Percentiles rank a stretch among this genome's conserved stretches.
Conservation (phyloP, 2,888 invertebrate genomes). For the Boloria selene region DNA sequence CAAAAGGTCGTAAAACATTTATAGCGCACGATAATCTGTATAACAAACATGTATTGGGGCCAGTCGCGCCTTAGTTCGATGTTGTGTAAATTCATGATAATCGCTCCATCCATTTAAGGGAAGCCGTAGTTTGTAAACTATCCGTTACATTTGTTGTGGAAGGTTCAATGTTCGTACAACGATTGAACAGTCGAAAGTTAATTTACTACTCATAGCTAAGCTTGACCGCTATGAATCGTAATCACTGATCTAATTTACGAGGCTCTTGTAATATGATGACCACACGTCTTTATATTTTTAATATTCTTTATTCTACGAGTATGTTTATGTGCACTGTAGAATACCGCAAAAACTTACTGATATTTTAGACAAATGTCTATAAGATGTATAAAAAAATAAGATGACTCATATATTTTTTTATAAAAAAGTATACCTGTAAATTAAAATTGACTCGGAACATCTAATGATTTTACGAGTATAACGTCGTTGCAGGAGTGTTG, state of each 20-base stretch:
- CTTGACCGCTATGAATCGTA: constrained; percentile 14
- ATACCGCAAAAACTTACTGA: too few species aligned
- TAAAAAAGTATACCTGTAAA: too few species aligned
- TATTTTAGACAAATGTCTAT: too few species aligned
- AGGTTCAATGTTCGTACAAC: constrained; percentile 57
- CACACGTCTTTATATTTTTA: background rate
- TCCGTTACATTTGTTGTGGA: constrained; percentile 53
- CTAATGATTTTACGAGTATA: constrained; percentile 7
- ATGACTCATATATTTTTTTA: too few species aligned
- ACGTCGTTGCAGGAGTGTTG: constrained; percentile 35
- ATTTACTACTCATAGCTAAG: constrained; percentile 49
- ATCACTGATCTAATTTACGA: constrained; percentile 11
- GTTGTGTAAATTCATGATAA: constrained; percentile 59
- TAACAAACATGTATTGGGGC: constrained; percentile 39
- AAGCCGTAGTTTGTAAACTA: constrained; percentile 61
- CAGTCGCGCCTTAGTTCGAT: constrained; percentile 40
- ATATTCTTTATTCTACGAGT: too few species aligned
- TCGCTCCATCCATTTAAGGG: constrained; percentile 73
- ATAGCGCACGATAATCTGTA: constrained; percentile 33
- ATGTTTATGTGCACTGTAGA: too few species aligned
- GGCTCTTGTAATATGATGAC: background rate
- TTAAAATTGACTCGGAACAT: background rate
- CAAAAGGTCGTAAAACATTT: constrained; percentile 34
- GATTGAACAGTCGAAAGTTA: constrained; percentile 61
- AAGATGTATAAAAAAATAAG: too few species aligned